Evolutionary conservation across 1,140 invertebrate genomes (phyloP).

Genomic region (Cotesia typhae): DNA sequence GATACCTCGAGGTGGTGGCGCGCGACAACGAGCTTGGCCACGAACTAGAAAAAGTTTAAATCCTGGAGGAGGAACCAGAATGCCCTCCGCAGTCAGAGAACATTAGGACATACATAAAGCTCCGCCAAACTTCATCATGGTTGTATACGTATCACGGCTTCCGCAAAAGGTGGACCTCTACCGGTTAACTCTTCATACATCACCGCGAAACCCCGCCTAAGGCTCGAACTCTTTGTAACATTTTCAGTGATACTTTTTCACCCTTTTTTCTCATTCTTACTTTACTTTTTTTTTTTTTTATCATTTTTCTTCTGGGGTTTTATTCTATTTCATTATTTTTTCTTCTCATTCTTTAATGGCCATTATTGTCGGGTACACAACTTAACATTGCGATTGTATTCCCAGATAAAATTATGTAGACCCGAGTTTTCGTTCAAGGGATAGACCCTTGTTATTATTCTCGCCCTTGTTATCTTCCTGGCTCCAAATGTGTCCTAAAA

Average conservation of each 20-base stretch:
- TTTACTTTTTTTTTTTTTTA: no score
- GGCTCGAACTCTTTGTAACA: not conserved
- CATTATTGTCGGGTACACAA: not conserved
- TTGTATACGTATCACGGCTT: no score
- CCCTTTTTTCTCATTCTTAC: no score
- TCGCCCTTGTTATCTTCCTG: constrained; percentile 2
- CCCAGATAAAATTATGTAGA: not conserved
- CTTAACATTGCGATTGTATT: constrained; percentile 7
- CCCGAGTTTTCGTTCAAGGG: not conserved
- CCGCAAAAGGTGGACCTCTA: no score
- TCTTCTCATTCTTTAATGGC: constrained; percentile 1
- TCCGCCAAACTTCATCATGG: not conserved
- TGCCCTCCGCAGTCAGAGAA: not conserved
- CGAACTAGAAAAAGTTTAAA: not conserved
- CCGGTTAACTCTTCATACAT: no score
- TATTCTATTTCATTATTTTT: not conserved
- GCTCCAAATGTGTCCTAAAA: not conserved
- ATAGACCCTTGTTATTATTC: constrained; percentile 16
- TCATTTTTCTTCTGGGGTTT: not conserved
- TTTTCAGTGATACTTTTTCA: no score
- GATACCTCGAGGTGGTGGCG: constrained; percentile 1
- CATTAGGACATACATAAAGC: not conserved
- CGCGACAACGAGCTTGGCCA: constrained; percentile 1
- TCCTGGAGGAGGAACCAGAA: not conserved
- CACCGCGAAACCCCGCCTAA: not conserved